Evolutionary conservation across 2,113 vertebrate genomes (phyloP).

Genomic region (Centropus unirufus): DNA sequence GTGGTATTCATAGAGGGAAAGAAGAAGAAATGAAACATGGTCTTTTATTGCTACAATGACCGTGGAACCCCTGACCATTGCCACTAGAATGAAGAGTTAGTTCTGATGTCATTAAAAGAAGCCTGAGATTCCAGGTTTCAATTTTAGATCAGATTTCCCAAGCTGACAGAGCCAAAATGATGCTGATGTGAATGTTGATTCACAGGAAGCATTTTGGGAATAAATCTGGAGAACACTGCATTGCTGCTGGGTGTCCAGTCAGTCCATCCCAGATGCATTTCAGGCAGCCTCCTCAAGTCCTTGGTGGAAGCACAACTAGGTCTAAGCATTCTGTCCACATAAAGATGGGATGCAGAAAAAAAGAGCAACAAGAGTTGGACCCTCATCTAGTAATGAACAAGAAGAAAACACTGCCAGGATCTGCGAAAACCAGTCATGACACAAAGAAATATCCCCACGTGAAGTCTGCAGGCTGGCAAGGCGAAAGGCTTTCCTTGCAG

Average conservation of each 20-base stretch:
- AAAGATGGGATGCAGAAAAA: neutral
- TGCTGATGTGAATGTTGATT: neutral
- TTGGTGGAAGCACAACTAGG: neutral
- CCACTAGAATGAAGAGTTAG: neutral
- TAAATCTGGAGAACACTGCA: neutral
- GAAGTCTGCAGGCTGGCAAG: neutral
- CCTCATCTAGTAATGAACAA: neutral
- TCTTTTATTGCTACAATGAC: neutral
- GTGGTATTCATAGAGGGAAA: neutral
- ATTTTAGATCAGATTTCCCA: neutral
- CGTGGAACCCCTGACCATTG: neutral
- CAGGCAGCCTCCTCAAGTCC: neutral
- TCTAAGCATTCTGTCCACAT: neutral
- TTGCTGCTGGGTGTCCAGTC: neutral
- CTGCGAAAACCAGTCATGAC: neutral
- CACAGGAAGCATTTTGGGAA: neutral
- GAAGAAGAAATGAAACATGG: neutral
- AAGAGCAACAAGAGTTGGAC: neutral
- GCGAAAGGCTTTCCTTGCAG: neutral
- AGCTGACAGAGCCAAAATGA: neutral
- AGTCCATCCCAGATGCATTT: neutral
- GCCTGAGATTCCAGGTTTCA: neutral
- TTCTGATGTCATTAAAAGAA: neutral
- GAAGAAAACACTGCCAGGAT: neutral
- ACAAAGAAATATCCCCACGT: neutral